A percentile compares a stretch with the other conserved stretches of the same genome.
Conservation (phyloP, 2,888 invertebrate genomes). For the Cataglyphis cursor region DNA sequence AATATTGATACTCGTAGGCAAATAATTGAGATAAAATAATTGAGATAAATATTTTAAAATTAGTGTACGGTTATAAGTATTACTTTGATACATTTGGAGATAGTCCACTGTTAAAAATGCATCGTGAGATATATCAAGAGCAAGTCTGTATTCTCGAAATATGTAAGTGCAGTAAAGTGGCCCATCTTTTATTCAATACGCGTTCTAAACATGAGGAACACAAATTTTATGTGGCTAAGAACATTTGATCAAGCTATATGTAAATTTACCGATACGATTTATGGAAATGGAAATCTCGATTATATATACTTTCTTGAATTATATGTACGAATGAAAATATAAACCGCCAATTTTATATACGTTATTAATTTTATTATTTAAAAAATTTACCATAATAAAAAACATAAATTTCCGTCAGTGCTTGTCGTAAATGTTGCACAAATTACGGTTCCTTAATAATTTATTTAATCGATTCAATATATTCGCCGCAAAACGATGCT, state of each 20-base stretch:
- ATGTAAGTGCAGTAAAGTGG: slow-evolving; percentile 40
- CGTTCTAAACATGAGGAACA: slow-evolving; percentile 39
- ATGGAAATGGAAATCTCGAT: background rate
- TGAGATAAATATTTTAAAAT: background rate
- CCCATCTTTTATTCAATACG: slow-evolving; percentile 45
- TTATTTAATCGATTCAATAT: background rate
- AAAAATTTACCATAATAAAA: background rate
- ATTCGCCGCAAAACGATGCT: slow-evolving; percentile 6
- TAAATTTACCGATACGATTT: background rate
- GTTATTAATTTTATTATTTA: background rate
- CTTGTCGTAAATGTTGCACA: background rate
- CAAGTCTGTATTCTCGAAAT: slow-evolving; percentile 15
- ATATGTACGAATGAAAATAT: background rate
- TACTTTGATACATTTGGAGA: slow-evolving; percentile 19
- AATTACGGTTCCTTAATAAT: background rate
- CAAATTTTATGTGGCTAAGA: slow-evolving; percentile 32
- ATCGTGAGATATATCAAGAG: slow-evolving; percentile 13
- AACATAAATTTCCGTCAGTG: background rate
- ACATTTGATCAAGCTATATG: slow-evolving; percentile 6
- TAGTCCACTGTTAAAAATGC: slow-evolving; percentile 15
- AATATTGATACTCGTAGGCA: background rate
- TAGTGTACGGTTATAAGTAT: background rate
- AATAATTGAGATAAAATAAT: background rate
- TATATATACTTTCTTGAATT: background rate
- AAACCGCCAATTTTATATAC: background rate